Conservation (phyloP, 2,113 vertebrate genomes). For the Amphiprion percula region DNA sequence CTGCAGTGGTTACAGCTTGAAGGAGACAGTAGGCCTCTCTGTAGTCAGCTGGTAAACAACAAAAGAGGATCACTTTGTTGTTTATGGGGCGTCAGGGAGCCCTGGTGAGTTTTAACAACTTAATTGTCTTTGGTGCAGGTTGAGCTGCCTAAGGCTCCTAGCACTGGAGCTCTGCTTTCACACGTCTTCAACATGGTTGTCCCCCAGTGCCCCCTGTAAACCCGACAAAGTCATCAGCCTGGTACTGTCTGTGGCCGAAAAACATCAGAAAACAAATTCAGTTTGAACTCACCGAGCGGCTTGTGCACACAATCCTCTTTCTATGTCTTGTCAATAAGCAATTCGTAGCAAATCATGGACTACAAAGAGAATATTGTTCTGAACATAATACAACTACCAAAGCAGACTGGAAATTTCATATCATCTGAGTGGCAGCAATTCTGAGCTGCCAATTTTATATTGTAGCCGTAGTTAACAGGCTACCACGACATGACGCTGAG, state of each 20-base stretch:
- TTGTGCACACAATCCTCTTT: background rate
- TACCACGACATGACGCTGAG: background rate
- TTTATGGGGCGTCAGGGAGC: slow-evolving; percentile 60
- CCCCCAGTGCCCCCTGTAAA: slow-evolving; percentile 39
- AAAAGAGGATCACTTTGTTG: slow-evolving; percentile 73
- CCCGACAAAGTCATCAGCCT: slow-evolving; percentile 53
- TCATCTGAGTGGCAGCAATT: background rate
- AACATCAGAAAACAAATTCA: slow-evolving; percentile 10
- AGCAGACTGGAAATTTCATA: background rate
- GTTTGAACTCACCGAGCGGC: background rate
- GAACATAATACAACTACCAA: background rate
- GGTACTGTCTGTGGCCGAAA: slow-evolving; percentile 35
- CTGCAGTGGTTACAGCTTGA: slow-evolving; percentile 29
- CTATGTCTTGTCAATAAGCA: background rate
- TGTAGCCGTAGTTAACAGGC: background rate
- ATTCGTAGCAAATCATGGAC: background rate
- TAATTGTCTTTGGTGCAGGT: slow-evolving; percentile 68
- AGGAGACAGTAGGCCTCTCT: slow-evolving; percentile 12
- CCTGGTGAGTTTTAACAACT: slow-evolving; percentile 60
- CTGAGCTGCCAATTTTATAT: background rate
- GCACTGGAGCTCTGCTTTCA: slow-evolving; percentile 51
- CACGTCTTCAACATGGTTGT: slow-evolving; percentile 61
- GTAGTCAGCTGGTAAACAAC: slow-evolving; percentile 62
- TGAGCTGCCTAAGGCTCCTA: slow-evolving; percentile 41
- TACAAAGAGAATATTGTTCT: background rate